These are phyloP conservation scores for Psylliodes chrysocephalus DNA, from an alignment of 2,888 invertebrate genomes.

Conservation along the genomic window DNA sequence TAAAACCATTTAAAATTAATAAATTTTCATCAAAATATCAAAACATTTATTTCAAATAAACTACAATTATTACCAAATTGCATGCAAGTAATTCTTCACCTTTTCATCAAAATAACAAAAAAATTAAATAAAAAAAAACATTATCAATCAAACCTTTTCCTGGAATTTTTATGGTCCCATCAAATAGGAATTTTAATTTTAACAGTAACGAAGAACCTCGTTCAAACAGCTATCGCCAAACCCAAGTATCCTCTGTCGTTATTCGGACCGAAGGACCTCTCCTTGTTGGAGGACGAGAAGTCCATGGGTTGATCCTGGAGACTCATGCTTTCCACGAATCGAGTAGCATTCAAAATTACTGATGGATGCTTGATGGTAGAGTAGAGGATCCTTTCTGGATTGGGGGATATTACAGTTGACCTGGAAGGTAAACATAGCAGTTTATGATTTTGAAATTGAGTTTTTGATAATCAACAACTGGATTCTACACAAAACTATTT, in stretches of 20 bases:
- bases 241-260: constrained; percentile 50
- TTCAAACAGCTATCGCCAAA: constrained; percentile 57
- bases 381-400: constrained; percentile 66
- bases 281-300: constrained; percentile 56
- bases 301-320: constrained; percentile 63
- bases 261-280: constrained; percentile 37
- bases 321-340: constrained; percentile 33
- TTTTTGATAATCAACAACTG: no score
- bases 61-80: no score
- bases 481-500: no score
- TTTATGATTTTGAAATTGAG: no score
- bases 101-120: no score
- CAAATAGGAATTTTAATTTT: constrained; percentile 14
- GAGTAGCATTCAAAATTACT: constrained; percentile 56
- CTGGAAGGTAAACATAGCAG: no score
- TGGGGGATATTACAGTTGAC: constrained; percentile 69
- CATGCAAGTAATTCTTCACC: no score
- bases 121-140: not conserved
- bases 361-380: constrained; percentile 62
- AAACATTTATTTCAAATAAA: no score
- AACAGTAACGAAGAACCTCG: not conserved
- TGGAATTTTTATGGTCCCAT: constrained; percentile 37
- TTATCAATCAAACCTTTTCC: constrained; percentile 4
- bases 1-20: no score
- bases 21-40: no score